Base-by-base conservation (phyloP, 2,797 vertebrate species). In the Falco columbarius region DNA sequence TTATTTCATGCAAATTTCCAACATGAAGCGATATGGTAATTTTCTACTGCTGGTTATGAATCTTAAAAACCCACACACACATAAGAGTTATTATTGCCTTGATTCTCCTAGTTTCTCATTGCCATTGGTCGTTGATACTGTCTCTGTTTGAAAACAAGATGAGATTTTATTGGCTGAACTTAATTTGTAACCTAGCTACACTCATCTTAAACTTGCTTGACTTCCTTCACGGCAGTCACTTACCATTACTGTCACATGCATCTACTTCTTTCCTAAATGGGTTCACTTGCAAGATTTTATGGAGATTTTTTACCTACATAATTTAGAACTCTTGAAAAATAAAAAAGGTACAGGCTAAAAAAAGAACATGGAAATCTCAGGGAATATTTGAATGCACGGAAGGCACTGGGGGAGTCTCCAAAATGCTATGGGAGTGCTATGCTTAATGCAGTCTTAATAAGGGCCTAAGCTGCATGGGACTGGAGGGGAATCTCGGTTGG, bases 301-400 rank as follows among this genome's bases (percentile, higher is more conserved):
- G 34, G 63, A 74, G 16, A 34, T 14, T 20, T 72, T 73, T 91
- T 77, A n/a, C 29, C 30, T 89, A 44, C 40, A 72, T 94, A 94
- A 95, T 91, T 90, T 77, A 95, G 38, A 80, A 76, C 47, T 83
- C 68, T 32, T 85, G 58, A 72, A 90, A 94, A 90, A 81, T 76
- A 24, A 23, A 91, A 83, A 67, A 72, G 8, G 16, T 27, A 13
- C 4, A 55, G 36, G 40, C 32, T 89, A 65, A 86, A 95, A 94
- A 81, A n/a, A 84, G 42, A 67, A 56, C 17, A 29, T 6, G 5
- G 42, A 54, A 83, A 77, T 3, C 40, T 55, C 40, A 47, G 73
- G 76, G 26, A 65, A 40, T 20, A 38, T 59, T 91, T 11, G 32
- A 49, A 29, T 54, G 42, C 59, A 94, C 1, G 0, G 16, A 90